Percentiles rank a stretch among this genome's conserved stretches.
Conservation (phyloP, 2,888 invertebrate species). For the Frankliniella fusca region DNA sequence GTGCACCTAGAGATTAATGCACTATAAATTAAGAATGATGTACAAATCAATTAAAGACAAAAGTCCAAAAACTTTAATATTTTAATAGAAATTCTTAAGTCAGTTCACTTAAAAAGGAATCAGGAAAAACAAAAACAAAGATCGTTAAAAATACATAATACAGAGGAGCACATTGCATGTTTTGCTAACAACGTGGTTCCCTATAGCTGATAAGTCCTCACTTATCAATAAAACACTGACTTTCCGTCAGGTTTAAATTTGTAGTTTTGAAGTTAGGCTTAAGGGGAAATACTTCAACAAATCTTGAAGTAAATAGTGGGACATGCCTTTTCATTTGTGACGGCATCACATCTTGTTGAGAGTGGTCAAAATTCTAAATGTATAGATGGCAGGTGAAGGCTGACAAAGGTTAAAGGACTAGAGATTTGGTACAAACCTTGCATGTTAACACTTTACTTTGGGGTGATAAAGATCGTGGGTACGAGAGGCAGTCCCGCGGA, state of each 20-base stretch:
- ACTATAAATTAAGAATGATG: neutral
- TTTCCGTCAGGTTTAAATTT: too few relatives aligned
- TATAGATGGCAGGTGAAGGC: neutral
- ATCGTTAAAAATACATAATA: neutral
- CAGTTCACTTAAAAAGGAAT: neutral
- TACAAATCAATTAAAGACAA: too few relatives aligned
- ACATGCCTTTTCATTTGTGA: neutral
- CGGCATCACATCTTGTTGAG: neutral
- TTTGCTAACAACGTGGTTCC: neutral
- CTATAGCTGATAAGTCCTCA: too few relatives aligned
- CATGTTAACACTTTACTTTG: constrained; percentile 20
- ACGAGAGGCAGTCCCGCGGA: constrained; percentile 25
- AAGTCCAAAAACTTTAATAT: too few relatives aligned
- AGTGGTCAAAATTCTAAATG: neutral
- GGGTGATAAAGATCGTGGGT: constrained; percentile 22
- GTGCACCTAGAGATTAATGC: neutral
- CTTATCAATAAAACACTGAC: neutral
- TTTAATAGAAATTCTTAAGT: too few relatives aligned
- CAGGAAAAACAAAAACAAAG: neutral
- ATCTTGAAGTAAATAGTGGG: constrained; percentile 3
- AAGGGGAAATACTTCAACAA: neutral
- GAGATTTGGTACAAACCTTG: constrained; percentile 25
- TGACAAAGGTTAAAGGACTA: constrained; percentile 10
- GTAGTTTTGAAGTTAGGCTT: too few relatives aligned
- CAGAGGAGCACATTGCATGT: neutral